Base-by-base conservation (phyloP, 2,888 invertebrate species). In the Galeruca laticollis region DNA sequence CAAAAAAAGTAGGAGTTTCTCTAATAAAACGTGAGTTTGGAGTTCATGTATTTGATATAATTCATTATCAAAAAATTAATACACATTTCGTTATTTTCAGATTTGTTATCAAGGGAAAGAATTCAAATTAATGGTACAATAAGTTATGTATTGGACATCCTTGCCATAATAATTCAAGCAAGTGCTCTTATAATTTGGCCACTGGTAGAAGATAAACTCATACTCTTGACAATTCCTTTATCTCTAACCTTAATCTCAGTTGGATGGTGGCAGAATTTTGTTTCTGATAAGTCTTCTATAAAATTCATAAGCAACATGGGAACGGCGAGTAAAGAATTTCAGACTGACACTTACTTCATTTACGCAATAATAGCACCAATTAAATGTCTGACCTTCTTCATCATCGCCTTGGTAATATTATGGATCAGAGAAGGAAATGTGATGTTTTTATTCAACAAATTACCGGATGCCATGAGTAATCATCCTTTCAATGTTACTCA, bases 211-310 rank as follows among this genome's bases (percentile, higher is more conserved):
- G 84, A 86, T 2, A 85, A 86, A 60, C 76, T 83, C 1, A 82
- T 85, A 1, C 81, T 90, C 10, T 93, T 92, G 89, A 82, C 89
- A 13, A 88, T 91, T 71, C 75, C 91, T 3, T 40, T 71, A 13
- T 89, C 92, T 2, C 86, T 93, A 61, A 77, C 92, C 35, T 86
- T 94, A 31, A 88, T 92, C 65, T 95, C 95, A 0, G 86, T 91
- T 56, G 92, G 93, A 21, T 96, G 94, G 94, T 95, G 95, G 95
- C 92, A 93, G 82, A 95, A 94, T 84, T 95, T 89, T 82, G 88
- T 93, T 5, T 88, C 88, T 21, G 80, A 83, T 73, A 78, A 83
- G 57, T 85, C 84, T 60, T 15, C 47, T 6, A 60, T 74, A 9
- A 3, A 56, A 9, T 69, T 63, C 72, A 73, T 79, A 89, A 90